Base-by-base conservation (phyloP, 2,113 vertebrate species). In the Laterallus jamaicensis region DNA sequence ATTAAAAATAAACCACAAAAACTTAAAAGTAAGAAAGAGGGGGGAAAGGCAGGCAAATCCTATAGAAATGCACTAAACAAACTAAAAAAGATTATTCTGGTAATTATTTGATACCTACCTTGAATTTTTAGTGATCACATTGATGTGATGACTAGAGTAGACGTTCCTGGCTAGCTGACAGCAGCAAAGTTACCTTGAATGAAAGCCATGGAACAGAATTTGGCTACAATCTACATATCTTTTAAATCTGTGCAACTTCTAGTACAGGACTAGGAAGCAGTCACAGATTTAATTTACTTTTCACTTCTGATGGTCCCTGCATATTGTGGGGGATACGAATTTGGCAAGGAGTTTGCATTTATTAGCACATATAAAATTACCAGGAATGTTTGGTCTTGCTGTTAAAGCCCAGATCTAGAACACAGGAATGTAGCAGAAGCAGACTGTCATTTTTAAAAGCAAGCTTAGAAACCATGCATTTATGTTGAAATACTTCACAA, bases 341-440 rank as follows among this genome's bases (percentile, higher is more conserved):
- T 89, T 96, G 94, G 96, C 94, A 95, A 37, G 52, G 58, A 95
- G 89, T 20, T 71, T 82, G 96, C 95, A 95, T 96, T 87, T 93
- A 78, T 95, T 97, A 95, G 56, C 96, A 93, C 93, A 0, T 91
- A 92, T 39, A 93, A 95, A 92, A 93, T 95, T 93, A 95, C 78
- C 44, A 54, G 62, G 86, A 95, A 93, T 97, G 95, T 96, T 96
- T 96, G 66, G 94, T 95, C 94, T 94, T 96, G 90, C 95, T 94
- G 68, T 67, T 95, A 94, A 93, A 95, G 79, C 79, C 54, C 86
- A 88, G 64, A 74, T 86, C 79, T 94, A 94, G 88, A 88, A 95
- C 47, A 78, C 82, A 78, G 76, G 35, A 88, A 86, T 81, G 77
- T 75, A 80, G 88, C 85, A 93, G 82, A 75, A 88, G 52, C 56